Evolutionary conservation across 2,888 invertebrate species (phyloP), one percentile per base, ranked within the genome.

Genomic region (Selenia dentaria): DNA sequence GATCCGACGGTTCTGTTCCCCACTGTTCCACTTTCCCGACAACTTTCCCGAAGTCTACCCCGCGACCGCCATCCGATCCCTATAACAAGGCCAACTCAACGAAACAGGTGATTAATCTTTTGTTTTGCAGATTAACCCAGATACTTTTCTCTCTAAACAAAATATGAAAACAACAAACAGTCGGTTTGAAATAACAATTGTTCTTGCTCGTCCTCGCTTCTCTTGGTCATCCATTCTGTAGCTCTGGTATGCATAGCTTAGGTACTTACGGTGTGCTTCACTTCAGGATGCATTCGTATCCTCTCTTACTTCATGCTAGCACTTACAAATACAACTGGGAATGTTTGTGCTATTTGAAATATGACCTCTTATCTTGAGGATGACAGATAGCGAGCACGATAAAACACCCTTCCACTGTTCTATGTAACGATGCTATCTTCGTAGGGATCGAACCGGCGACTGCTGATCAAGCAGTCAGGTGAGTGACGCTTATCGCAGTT

Each of bases 101-200:
- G 26, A 45, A 45, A 46, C 26, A 39, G 31, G 31, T 32, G 34
- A 46, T 40, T 35, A 35, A 31, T 40, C 31, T 46, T 13, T 25
- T 39, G 22, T 36, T 32, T 26, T 40, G 25, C 11, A 26, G 9
- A 26, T 26, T 25, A 46, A 29, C 39, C 18, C 14, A 10, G 27
- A 36, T 46, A 35, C 35, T 39, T 27, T 38, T 29, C 14, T 32
- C 22, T 29, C 27, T 28, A 25, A 46, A 40, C 28, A 33, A 31
- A 39, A 31, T 27, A 22, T 14, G 24, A 39, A 13, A 28, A 28
- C 22, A 45, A 38, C 38, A 45, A 37, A 34, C 44, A 27, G 13
- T 44, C 16, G 11, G 26, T n/a, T 34, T 13, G 29, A 28, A 38
- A 28, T 11, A 39, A 34, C 27, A 27, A 46, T 40, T 24, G 35